Conservation (phyloP, 2,888 invertebrate species). For the Melipona bicolor region DNA sequence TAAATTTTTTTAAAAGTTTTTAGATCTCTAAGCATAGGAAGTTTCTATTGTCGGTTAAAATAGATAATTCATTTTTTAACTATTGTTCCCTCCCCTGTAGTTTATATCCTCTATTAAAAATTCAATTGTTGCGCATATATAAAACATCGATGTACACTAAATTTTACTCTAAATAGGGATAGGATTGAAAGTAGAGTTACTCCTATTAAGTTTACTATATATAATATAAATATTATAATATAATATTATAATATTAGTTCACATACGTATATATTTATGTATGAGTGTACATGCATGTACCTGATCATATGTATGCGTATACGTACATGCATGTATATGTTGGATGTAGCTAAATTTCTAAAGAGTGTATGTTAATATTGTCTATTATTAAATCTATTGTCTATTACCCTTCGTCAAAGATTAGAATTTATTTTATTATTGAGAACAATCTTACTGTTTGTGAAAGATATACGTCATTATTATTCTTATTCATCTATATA, state of each 20-base stretch:
- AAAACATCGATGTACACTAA: slow-evolving; percentile 59
- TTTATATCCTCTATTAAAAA: slow-evolving; percentile 50
- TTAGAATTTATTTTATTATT: slow-evolving; percentile 82
- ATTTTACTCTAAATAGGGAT: slow-evolving; percentile 27
- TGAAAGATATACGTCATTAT: slow-evolving; percentile 64
- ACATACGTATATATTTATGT: slow-evolving; percentile 13
- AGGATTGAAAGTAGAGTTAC: slow-evolving; percentile 53
- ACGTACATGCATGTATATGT: slow-evolving; percentile 7
- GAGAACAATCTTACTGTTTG: slow-evolving; percentile 72
- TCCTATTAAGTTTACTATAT: slow-evolving; percentile 65
- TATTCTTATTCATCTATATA: slow-evolving; percentile 53
- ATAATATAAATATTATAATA: slow-evolving; percentile 58
- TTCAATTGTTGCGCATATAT: slow-evolving; percentile 63
- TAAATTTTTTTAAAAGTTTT: neutral
- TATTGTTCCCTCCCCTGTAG: slow-evolving; percentile 57
- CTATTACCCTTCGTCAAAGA: slow-evolving; percentile 76
- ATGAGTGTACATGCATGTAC: neutral
- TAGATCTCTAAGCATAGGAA: slow-evolving; percentile 12
- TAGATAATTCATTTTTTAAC: slow-evolving; percentile 34
- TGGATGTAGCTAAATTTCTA: slow-evolving; percentile 21
- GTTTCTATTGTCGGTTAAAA: slow-evolving; percentile 24
- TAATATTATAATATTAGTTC: slow-evolving; percentile 38
- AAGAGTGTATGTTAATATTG: slow-evolving; percentile 57
- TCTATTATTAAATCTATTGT: slow-evolving; percentile 57
- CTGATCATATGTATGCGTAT: neutral